Conservation (phyloP, 2,888 invertebrate genomes). For the Helobdella robusta region DNA sequence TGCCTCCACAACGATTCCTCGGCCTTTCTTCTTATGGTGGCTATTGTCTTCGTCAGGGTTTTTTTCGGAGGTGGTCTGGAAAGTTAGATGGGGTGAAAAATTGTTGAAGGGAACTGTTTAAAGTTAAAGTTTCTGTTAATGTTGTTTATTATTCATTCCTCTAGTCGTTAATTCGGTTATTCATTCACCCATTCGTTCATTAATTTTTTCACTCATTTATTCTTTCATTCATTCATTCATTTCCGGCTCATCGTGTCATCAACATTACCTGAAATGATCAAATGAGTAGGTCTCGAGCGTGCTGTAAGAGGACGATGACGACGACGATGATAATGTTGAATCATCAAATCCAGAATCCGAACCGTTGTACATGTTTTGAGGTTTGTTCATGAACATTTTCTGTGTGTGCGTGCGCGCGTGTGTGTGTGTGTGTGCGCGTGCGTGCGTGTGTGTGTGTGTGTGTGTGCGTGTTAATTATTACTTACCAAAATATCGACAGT, state of each 20-base stretch:
- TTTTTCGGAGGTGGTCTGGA: conserved; percentile 78
- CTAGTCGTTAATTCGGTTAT: too few relatives aligned
- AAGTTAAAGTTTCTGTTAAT: too few relatives aligned
- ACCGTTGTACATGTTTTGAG: conserved; percentile 38
- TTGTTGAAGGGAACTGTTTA: too few relatives aligned
- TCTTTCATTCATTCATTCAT: too few relatives aligned
- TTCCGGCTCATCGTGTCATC: too few relatives aligned
- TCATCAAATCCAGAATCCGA: conserved; percentile 28
- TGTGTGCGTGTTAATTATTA: too few relatives aligned
- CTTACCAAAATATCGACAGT: conserved; percentile 73
- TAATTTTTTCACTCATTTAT: too few relatives aligned
- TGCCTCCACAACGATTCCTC: conserved; percentile 67
- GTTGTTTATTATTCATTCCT: too few relatives aligned
- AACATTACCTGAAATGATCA: conserved; percentile 77
- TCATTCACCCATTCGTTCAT: too few relatives aligned
- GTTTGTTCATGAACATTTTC: conserved; percentile 48
- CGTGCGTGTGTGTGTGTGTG: too few relatives aligned
- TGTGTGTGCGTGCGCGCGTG: too few relatives aligned
- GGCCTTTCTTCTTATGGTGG: conserved; percentile 69
- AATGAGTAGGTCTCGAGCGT: conserved; percentile 85
- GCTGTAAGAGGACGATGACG: conserved; percentile 48
- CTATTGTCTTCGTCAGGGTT: conserved; percentile 83
- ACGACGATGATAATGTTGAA: neutral
- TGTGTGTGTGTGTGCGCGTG: too few relatives aligned
- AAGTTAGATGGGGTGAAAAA: neutral